Conservation (phyloP, 2,888 invertebrate genomes). For the Digitonthophagus gazella region DNA sequence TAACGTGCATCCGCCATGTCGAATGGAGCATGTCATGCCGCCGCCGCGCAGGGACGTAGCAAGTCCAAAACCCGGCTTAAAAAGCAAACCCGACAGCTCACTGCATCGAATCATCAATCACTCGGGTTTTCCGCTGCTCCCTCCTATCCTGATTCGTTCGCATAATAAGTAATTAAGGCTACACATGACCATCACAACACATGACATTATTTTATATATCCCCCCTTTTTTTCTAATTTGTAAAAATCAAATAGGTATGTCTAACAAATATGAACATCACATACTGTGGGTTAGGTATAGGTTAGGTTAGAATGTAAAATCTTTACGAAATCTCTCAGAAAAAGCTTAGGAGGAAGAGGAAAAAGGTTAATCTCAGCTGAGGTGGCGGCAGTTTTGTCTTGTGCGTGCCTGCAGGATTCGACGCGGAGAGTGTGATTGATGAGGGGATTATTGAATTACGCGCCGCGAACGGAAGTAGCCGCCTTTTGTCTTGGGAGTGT, state of each 20-base stretch:
- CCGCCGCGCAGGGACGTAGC: conserved; percentile 38
- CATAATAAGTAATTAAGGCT: conserved; percentile 39
- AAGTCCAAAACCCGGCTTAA: conserved; percentile 32
- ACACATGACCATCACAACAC: conserved; percentile 38
- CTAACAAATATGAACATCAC: too few relatives aligned
- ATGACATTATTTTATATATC: too few relatives aligned
- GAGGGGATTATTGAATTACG: conserved; percentile 43
- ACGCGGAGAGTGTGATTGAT: conserved; percentile 39
- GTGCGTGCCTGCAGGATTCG: conserved; percentile 24
- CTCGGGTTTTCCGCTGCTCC: conserved; percentile 27
- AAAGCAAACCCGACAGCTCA: conserved; percentile 39
- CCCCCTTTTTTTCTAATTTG: too few relatives aligned
- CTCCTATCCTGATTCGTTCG: conserved; percentile 20
- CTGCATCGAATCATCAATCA: conserved; percentile 37
- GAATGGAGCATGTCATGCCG: conserved; percentile 45
- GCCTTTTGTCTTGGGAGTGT: conserved; percentile 42
- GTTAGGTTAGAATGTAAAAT: too few relatives aligned
- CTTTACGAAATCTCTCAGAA: conserved; percentile 30
- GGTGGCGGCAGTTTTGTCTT: conserved; percentile 22
- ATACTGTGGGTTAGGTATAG: too few relatives aligned
- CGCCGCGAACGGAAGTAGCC: conserved; percentile 40
- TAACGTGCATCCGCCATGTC: conserved; percentile 46
- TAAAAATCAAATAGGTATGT: too few relatives aligned
- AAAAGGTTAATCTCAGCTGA: neutral
- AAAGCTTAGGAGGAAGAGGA: neutral